Base-by-base conservation (phyloP, 2,888 invertebrate genomes). In the Lymantria monacha region DNA sequence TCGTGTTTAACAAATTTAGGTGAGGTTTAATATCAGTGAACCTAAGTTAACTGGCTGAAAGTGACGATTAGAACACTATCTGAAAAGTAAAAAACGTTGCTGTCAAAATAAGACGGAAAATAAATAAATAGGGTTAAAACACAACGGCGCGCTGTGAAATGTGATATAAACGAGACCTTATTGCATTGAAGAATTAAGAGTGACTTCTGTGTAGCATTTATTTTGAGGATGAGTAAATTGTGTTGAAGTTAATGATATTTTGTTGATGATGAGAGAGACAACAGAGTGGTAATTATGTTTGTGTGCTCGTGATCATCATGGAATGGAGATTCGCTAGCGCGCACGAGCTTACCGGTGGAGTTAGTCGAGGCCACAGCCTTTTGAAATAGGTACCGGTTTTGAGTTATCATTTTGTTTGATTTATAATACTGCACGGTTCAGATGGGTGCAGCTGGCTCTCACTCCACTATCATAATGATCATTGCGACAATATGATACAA, bases 321-420 rank as follows among this genome's bases (percentile, higher is more conserved):
- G 85, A 83, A 65, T 84, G 84, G 79, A 79, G 77, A 81, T 83
- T 64, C 72, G 80, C 72, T 83, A 83, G 74, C 76, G 73, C 75
- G 72, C 73, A 66, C 71, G 73, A 72, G 72, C 76, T 66, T 70
- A 69, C 76, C 81, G 83, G 77, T 86, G 86, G 87, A 87, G 83
- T 79, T 76, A 73, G 79, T 78, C 84, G 84, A 87, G 85, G 85
- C 81, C 83, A 79, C 76, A 81, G 79, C 71, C 83, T 86, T 89
- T 88, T 87, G 72, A 86, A 87, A 83, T 82, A 89, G 87, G 90
- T 90, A 91, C 90, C 88, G 88, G 90, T 91, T 91, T 89, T 87
- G 79, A 79, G 81, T 87, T 87, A 87, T 89, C 82, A 86, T 89
- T 87, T 87, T 86, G 83, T 88, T 88, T 87, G 86, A 88, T 87